Evolutionary conservation across 2,888 invertebrate species (phyloP).

Genomic region (Rapana venosa): DNA sequence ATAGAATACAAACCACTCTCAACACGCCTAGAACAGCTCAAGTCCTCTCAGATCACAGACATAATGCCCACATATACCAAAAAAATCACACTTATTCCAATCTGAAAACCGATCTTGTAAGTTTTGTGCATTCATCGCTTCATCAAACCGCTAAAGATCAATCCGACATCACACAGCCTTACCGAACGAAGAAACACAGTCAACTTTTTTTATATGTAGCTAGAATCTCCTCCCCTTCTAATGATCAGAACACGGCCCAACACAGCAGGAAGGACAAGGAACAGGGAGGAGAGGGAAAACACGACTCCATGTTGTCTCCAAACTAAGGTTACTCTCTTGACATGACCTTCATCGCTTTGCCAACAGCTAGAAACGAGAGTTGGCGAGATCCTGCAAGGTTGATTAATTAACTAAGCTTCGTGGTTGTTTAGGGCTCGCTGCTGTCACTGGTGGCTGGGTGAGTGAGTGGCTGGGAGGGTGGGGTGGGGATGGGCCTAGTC

Average conservation of each 20-base stretch:
- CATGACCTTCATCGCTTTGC: conserved; percentile 31
- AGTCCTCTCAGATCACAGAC: too few relatives aligned
- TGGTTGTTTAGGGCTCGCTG: neutral
- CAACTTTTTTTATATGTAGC: neutral
- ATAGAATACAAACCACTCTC: too few relatives aligned
- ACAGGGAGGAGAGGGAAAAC: neutral
- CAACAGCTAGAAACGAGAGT: conserved; percentile 32
- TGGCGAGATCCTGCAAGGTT: neutral
- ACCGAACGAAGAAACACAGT: neutral
- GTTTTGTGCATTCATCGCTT: neutral
- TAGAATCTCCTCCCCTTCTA: neutral
- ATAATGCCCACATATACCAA: too few relatives aligned
- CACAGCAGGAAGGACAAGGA: neutral
- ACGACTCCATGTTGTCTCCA: neutral
- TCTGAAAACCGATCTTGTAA: too few relatives aligned
- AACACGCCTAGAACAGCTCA: too few relatives aligned
- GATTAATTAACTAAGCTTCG: neutral
- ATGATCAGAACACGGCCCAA: neutral
- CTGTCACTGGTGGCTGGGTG: too few relatives aligned
- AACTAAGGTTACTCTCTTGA: neutral
- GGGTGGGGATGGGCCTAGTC: too few relatives aligned
- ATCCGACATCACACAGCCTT: neutral
- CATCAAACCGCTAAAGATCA: neutral
- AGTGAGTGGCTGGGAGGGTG: too few relatives aligned
- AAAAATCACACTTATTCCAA: too few relatives aligned